A percentile compares a stretch with the other conserved stretches of the same genome.
Evolutionary conservation across 1,140 invertebrate species (phyloP).

Genomic region (Anoplolepis gracilipes): DNA sequence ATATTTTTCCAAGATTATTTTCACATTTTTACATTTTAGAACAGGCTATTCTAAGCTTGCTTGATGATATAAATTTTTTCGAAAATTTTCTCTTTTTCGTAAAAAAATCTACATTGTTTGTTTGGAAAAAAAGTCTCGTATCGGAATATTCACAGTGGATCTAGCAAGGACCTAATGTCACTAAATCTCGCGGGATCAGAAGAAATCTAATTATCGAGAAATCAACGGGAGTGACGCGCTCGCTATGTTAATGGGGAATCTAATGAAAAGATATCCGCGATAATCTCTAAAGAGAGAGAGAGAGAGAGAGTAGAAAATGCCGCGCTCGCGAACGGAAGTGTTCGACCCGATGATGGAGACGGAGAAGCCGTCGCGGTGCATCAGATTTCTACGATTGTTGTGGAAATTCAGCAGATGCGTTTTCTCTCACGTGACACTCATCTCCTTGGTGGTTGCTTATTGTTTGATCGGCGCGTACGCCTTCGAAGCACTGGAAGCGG

Average conservation of each 20-base stretch:
- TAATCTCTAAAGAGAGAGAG: background rate
- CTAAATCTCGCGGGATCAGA: background rate
- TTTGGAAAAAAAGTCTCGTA: background rate
- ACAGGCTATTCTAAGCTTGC: background rate
- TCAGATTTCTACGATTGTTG: conserved; percentile 86
- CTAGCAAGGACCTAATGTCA: background rate
- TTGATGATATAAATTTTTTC: background rate
- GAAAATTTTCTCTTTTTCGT: background rate
- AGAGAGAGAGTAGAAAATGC: conserved; percentile 54
- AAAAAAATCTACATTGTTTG: background rate
- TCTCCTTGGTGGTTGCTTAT: conserved; percentile 95
- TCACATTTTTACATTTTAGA: too few relatives aligned
- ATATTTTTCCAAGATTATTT: background rate
- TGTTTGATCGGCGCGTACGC: conserved; percentile 95
- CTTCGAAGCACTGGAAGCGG: conserved; percentile 92
- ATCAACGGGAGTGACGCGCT: conserved; percentile 21
- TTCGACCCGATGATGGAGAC: conserved; percentile 70
- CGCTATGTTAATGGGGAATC: conserved; percentile 42
- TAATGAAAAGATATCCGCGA: conserved; percentile 30
- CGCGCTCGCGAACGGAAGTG: conserved; percentile 68
- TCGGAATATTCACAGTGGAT: background rate
- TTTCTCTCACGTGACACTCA: conserved; percentile 95
- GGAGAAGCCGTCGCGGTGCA: conserved; percentile 82
- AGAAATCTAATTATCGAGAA: conserved; percentile 29
- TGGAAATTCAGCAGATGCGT: conserved; percentile 94